Conservation (phyloP, 1,140 invertebrate genomes). For the Cheumatopsyche charites region DNA sequence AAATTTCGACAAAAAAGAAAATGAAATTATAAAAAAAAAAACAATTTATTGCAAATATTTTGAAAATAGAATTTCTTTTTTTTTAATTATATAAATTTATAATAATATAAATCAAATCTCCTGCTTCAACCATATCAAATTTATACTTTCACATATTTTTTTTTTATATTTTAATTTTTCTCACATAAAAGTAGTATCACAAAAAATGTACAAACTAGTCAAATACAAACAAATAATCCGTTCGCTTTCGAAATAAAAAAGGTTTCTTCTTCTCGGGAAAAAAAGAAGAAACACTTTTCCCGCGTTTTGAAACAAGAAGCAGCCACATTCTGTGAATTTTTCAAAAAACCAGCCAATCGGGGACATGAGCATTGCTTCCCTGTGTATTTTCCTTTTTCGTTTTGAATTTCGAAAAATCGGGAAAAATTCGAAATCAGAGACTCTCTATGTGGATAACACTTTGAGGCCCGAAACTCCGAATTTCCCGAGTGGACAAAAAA, state of each 20-base stretch:
- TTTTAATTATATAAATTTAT: slow-evolving; percentile 39
- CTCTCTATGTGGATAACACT: not conserved
- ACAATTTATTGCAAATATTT: slow-evolving; percentile 38
- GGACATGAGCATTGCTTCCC: slow-evolving; percentile 18
- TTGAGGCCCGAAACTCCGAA: no score
- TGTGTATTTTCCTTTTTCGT: not conserved
- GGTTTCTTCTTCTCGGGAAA: slow-evolving; percentile 17
- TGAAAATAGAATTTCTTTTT: slow-evolving; percentile 26
- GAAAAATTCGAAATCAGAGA: not conserved
- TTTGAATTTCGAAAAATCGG: not conserved
- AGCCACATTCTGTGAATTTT: slow-evolving; percentile 5
- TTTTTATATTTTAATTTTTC: slow-evolving; percentile 35
- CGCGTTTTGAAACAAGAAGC: slow-evolving; percentile 28
- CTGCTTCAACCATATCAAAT: slow-evolving; percentile 15
- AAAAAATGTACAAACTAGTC: slow-evolving; percentile 46
- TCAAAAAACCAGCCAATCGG: slow-evolving; percentile 14
- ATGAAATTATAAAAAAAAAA: slow-evolving; percentile 25
- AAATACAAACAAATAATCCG: slow-evolving; percentile 43
- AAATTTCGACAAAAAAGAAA: not conserved
- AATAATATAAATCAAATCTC: slow-evolving; percentile 41
- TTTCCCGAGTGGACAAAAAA: not conserved
- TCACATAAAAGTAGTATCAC: slow-evolving; percentile 45
- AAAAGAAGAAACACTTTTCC: slow-evolving; percentile 5
- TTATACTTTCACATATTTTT: slow-evolving; percentile 9
- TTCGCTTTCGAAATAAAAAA: slow-evolving; percentile 29